These are phyloP conservation scores for Drosophila melanogaster DNA, from an alignment of 1,140 invertebrate genomes.

Conservation along the genomic window DNA sequence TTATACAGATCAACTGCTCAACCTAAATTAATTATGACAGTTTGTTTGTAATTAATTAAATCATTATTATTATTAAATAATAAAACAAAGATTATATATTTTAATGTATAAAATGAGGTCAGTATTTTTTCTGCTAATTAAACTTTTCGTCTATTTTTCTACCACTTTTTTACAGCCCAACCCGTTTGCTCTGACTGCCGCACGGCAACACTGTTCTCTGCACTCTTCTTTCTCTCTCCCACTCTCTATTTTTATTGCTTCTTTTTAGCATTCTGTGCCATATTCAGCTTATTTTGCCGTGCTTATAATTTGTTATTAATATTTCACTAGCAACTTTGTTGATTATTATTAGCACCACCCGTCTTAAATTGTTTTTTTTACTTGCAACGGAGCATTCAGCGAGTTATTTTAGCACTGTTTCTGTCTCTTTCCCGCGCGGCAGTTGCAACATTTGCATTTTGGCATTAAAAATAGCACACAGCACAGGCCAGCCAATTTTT, in stretches of 20 bases:
- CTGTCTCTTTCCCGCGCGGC: slow-evolving; percentile 6
- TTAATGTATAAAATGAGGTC: not conserved
- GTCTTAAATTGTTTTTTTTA: slow-evolving; percentile 21
- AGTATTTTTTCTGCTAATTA: not conserved
- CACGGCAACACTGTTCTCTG: slow-evolving; percentile 41
- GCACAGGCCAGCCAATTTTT: slow-evolving; percentile 34
- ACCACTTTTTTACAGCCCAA: not conserved
- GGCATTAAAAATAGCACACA: slow-evolving; percentile 70
- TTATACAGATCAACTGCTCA: too few species aligned
- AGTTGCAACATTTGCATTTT: slow-evolving; percentile 51
- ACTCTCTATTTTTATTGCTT: not conserved
- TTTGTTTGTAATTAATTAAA: too few species aligned
- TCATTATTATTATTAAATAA: too few species aligned
- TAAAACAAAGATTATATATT: too few species aligned
- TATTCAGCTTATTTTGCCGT: slow-evolving; percentile 16
- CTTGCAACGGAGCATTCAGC: slow-evolving; percentile 32
- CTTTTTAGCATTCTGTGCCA: slow-evolving; percentile 18
- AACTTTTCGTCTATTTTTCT: not conserved
- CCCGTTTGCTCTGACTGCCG: slow-evolving; percentile 2
- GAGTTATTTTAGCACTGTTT: slow-evolving; percentile 48
- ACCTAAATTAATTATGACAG: too few species aligned
- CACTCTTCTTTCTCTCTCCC: not conserved
- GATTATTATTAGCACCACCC: slow-evolving; percentile 30
- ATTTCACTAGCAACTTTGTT: slow-evolving; percentile 32
- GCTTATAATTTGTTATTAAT: slow-evolving; percentile 34